phyloP scores from a whole-genome alignment of 1,140 invertebrate genomes.

The Helicoverpa armigera region DNA sequence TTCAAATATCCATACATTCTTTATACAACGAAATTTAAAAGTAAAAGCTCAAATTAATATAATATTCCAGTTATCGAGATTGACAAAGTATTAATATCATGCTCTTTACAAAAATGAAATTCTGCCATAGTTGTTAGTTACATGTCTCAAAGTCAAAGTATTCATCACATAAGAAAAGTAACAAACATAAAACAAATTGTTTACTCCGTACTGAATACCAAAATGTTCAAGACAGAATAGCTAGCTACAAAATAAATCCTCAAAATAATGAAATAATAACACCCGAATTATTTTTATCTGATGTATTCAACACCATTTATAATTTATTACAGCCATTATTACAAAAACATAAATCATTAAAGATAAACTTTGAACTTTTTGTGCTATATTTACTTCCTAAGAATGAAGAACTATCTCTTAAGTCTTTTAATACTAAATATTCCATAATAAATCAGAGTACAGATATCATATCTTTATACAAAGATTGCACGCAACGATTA shows the following conservation, averaged over 20 bases:
- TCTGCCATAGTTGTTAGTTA: too few relatives aligned
- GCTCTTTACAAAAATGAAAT: too few relatives aligned
- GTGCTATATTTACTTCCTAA: neutral
- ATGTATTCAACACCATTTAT: neutral
- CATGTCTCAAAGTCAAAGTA: too few relatives aligned
- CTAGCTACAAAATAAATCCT: neutral
- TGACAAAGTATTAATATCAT: too few relatives aligned
- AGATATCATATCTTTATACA: neutral
- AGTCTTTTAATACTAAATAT: constrained; percentile 9
- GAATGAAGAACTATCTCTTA: neutral
- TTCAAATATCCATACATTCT: too few relatives aligned
- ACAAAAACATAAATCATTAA: neutral
- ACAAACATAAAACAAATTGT: neutral
- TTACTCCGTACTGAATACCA: neutral
- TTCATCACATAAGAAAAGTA: too few relatives aligned
- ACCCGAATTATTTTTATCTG: neutral
- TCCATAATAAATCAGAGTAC: neutral
- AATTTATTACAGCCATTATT: neutral
- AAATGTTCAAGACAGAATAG: neutral
- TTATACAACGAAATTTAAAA: too few relatives aligned
- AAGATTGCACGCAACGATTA: neutral
- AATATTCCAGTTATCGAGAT: too few relatives aligned
- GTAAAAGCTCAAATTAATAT: too few relatives aligned
- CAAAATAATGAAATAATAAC: neutral
- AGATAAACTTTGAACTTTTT: neutral